Evolutionary conservation across 1,140 invertebrate genomes (phyloP), one percentile per base, ranked within the genome.

Genomic region (Cydia fagiglandana): DNA sequence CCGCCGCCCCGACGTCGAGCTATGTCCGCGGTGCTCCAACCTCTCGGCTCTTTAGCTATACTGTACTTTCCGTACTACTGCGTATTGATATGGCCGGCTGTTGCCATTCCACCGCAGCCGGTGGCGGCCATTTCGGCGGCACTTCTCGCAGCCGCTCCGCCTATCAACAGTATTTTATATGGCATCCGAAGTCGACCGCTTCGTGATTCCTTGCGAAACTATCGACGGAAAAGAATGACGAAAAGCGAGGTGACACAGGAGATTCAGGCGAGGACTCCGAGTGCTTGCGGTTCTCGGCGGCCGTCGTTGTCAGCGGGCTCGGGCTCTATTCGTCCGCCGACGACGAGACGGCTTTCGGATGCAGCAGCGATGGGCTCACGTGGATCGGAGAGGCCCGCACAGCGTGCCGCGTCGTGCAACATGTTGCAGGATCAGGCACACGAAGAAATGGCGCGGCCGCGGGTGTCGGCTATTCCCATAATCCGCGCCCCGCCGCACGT

Each of bases 241-340:
- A 96, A 96, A 84, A 96, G 95, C 80, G 96, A 97, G 85, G 93
- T 97, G 45, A 95, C 96, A 79, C 95, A 96, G 86, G 96, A 96
- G 86, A 96, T 96, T 75, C 96, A 96, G 86, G 96, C 96, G 4
- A 92, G 96, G 77, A 97, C 96, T 3, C 96, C 96, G 5, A 96
- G 95, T 53, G 95, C 94, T 1, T 96, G 96, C 74, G 96, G 96
- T 1, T 97, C 96, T 0, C 91, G 96, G 70, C 92, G 96, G 76
- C 96, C 96, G 2, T 96, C 96, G 1, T 90, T 96, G 66, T 95
- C 95, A 10, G 94, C 95, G 5, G 91, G 95, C 10, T 95, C 94
- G 15, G 94, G 95, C 68, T 94, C 94, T 79, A 94, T 94, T 12
- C 94, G 94, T 78, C 94, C 95, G 6, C 94, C 94, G 2, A 88